Evolutionary conservation across 2,113 vertebrate genomes (phyloP), one percentile per base, ranked within the genome.

Genomic region (Tor tambroides): DNA sequence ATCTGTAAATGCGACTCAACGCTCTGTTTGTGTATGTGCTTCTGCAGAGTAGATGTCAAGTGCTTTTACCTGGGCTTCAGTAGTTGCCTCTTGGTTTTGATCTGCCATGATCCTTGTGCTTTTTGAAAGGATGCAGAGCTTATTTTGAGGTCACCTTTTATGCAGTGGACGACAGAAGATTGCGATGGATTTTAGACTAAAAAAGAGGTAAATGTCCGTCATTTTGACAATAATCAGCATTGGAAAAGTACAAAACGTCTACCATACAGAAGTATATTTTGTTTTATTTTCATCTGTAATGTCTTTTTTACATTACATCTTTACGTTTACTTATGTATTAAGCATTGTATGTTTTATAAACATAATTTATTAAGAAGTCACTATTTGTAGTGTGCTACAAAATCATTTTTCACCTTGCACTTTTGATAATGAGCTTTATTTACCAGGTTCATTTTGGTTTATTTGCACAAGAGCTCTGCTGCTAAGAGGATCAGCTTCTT

Each of bases 1-100:
- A 84, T 87, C 67, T 88, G 87, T 89, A 87, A 89, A 87, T 77
- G 38, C 59, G 1, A 32, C 46, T 56, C 78, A 38, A 54, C 49
- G 83, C 83, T 85, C 72, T 35, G 74, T 84, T 71, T 75, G 56
- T 85, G 85, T 72, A 32, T 87, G 82, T 79, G 76, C 84, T 86
- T 74, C 80, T 67, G 67, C 81, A 86, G 78, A 35, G 51, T 86
- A 65, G 71, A 80, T 75, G 84, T 86, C 41, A 30, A 72, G 84
- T 38, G 75, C 80, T 83, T 76, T 80, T 82, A 41, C 82, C 65
- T 77, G 43, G 63, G 80, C 85, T 85, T 87, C 51, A 72, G 83
- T 85, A 76, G 72, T 30, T 63, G 61, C 86, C 72, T 67, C 41
- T 87, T 30, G 80, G 63, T 83, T 87, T 83, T 69, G 56, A 67